A percentile compares a stretch with the other conserved stretches of the same genome.
Evolutionary conservation across 1,140 invertebrate genomes (phyloP).

Genomic region (Drosophila lowei): DNA sequence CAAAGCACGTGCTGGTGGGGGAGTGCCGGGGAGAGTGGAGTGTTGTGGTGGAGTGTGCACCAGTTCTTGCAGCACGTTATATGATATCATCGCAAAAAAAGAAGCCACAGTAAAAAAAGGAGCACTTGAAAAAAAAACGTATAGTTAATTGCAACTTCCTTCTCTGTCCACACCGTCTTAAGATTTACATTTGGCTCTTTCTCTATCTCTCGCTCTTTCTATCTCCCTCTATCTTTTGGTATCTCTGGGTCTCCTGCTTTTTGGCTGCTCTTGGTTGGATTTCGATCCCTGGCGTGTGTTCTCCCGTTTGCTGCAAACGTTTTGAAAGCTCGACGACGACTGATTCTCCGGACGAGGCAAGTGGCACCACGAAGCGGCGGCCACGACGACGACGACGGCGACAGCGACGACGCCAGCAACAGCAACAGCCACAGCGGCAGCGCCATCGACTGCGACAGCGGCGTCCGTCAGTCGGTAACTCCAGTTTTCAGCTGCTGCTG

Average conservation of each 20-base stretch:
- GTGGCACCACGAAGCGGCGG: slow-evolving; percentile 68
- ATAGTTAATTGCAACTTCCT: slow-evolving; percentile 12
- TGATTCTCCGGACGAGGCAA: slow-evolving; percentile 67
- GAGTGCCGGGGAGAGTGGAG: background rate
- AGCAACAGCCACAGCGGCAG: slow-evolving; percentile 7
- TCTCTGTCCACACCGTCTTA: slow-evolving; percentile 14
- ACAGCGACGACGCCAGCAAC: slow-evolving; percentile 6
- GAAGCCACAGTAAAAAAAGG: slow-evolving; percentile 68
- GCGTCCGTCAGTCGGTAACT: slow-evolving; percentile 58
- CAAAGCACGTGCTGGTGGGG: slow-evolving; percentile 46
- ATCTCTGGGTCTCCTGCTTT: slow-evolving; percentile 33
- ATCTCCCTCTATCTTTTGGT: slow-evolving; percentile 10
- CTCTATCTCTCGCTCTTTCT: slow-evolving; percentile 5
- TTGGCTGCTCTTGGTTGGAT: slow-evolving; percentile 28
- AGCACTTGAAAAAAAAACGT: slow-evolving; percentile 26
- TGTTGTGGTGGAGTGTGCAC: slow-evolving; percentile 7
- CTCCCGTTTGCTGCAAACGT: slow-evolving; percentile 77
- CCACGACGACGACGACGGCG: slow-evolving; percentile 1
- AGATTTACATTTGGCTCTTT: slow-evolving; percentile 48
- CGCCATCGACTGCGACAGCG: slow-evolving; percentile 8
- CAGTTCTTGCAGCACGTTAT: slow-evolving; percentile 40
- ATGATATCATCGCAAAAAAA: slow-evolving; percentile 67
- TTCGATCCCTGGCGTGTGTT: slow-evolving; percentile 41
- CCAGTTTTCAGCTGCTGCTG: slow-evolving; percentile 31
- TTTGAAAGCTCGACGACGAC: slow-evolving; percentile 83